Conservation (phyloP, 2,113 vertebrate species). For the Thunnus thynnus region DNA sequence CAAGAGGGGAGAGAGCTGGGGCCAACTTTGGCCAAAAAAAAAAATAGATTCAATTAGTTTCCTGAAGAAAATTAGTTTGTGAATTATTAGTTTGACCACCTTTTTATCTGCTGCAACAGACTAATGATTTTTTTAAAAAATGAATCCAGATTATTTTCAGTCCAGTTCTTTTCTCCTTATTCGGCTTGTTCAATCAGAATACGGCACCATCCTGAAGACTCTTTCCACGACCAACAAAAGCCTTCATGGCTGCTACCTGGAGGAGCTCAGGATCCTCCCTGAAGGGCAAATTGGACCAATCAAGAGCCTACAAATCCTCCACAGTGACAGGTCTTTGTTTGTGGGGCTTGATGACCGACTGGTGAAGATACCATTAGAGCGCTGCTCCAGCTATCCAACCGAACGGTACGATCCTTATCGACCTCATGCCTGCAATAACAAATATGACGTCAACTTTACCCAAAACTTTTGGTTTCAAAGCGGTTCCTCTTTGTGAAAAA, state of each 20-base stretch:
- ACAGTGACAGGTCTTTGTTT: slow-evolving; percentile 91
- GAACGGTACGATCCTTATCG: slow-evolving; percentile 83
- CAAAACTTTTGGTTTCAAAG: no score
- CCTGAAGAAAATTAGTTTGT: background rate
- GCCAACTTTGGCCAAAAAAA: background rate
- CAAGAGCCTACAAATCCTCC: slow-evolving; percentile 91
- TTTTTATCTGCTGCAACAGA: no score
- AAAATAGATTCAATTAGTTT: no score
- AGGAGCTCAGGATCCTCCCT: slow-evolving; percentile 93
- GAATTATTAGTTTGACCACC: no score
- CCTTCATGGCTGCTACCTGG: slow-evolving; percentile 90
- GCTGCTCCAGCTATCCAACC: slow-evolving; percentile 89
- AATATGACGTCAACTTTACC: background rate
- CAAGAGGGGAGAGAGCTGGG: accelerated
- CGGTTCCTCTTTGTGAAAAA: no score
- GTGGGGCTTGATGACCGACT: slow-evolving; percentile 91
- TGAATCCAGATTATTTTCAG: background rate
- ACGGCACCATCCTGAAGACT: slow-evolving; percentile 94
- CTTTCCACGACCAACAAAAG: slow-evolving; percentile 89
- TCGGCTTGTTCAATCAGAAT: slow-evolving; percentile 82
- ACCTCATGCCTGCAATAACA: background rate
- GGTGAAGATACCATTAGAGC: slow-evolving; percentile 91
- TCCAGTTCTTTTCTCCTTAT: background rate
- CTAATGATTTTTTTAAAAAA: no score
- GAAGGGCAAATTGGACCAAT: slow-evolving; percentile 85